phyloP scores from a whole-genome alignment of 1,140 invertebrate species.

The Harpegnathos saltator region DNA sequence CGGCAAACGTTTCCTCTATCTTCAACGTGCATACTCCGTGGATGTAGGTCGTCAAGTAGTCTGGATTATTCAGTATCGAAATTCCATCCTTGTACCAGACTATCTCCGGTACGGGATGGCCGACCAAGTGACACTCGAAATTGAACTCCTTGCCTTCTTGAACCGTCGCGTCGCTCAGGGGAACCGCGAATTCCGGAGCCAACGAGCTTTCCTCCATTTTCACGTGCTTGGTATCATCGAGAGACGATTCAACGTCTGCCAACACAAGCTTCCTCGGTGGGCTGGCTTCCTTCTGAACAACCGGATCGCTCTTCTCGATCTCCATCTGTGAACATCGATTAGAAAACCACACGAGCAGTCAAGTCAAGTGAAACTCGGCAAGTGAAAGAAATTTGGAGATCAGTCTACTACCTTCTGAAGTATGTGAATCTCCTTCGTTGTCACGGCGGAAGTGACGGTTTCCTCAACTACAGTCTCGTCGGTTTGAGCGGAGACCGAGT shows the following conservation, averaged over 20 bases:
- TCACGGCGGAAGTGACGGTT: constrained; percentile 78
- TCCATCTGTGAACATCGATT: constrained; percentile 65
- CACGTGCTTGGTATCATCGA: constrained; percentile 3
- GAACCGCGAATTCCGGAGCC: constrained; percentile 88
- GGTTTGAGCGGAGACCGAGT: constrained; percentile 77
- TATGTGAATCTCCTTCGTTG: constrained; percentile 81
- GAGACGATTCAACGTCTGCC: constrained; percentile 27
- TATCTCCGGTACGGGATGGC: constrained; percentile 87
- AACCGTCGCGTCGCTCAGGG: constrained; percentile 90
- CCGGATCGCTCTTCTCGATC: constrained; percentile 72
- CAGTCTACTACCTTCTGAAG: constrained; percentile 79
- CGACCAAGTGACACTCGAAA: constrained; percentile 87
- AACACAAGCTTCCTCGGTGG: constrained; percentile 69
- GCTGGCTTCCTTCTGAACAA: constrained; percentile 71
- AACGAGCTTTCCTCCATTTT: constrained; percentile 66
- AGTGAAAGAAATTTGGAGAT: not conserved
- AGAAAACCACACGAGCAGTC: constrained; percentile 16
- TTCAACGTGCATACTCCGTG: constrained; percentile 88
- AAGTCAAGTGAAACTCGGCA: not conserved
- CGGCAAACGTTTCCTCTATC: constrained; percentile 93
- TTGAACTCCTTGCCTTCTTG: constrained; percentile 91
- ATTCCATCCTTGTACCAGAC: constrained; percentile 91
- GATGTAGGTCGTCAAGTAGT: constrained; percentile 88
- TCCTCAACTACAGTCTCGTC: constrained; percentile 75
- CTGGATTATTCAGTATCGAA: constrained; percentile 89